These are phyloP conservation scores for Saguinus imperator DNA, from an alignment of 2,113 vertebrate genomes.

Conservation along the genomic window DNA sequence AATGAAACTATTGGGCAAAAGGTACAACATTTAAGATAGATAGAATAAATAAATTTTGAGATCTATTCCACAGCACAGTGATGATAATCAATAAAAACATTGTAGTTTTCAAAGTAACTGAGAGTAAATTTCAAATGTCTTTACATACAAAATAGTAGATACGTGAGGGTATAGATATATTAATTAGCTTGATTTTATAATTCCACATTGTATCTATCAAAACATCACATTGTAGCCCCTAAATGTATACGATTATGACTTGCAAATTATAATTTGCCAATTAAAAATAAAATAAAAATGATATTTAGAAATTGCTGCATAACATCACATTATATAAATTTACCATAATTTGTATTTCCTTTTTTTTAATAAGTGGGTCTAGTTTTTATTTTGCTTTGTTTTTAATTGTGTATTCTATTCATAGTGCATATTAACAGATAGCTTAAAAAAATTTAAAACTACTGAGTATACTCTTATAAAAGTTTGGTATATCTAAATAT, in stretches of 20 bases:
- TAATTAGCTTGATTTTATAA: not conserved
- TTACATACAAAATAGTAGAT: not conserved
- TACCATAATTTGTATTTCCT: not conserved
- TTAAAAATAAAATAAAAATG: not conserved
- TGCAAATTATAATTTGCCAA: not conserved
- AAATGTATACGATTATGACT: not conserved
- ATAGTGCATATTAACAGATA: not conserved
- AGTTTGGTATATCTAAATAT: not conserved
- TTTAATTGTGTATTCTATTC: not conserved
- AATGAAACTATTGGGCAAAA: not conserved
- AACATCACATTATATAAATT: not conserved
- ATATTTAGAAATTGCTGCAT: not conserved
- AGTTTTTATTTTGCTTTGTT: not conserved
- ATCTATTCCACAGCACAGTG: not conserved
- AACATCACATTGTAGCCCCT: not conserved
- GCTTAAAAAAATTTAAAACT: not conserved
- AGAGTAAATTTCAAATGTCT: not conserved
- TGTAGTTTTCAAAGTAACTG: not conserved
- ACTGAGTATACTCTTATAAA: not conserved
- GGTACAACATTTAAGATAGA: not conserved
- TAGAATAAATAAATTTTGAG: not conserved
- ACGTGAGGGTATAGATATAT: not conserved
- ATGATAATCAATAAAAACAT: not conserved
- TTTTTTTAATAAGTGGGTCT: not conserved
- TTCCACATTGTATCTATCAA: not conserved